These are phyloP conservation scores for Hippocampus kuda DNA, from an alignment of 2,797 vertebrate species.

Conservation along the genomic window DNA sequence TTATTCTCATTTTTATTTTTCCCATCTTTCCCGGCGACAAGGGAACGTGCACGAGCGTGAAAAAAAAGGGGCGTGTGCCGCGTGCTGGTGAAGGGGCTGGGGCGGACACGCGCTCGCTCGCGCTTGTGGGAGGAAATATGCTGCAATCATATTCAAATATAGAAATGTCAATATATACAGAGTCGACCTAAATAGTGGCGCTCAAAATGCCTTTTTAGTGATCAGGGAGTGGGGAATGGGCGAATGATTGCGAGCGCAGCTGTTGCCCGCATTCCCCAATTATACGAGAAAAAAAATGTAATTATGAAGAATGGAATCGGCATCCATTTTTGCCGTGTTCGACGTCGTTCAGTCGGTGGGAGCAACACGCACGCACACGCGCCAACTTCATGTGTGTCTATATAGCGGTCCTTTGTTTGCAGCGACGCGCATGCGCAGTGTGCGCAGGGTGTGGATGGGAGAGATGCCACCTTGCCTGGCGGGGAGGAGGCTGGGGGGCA, in stretches of 20 bases:
- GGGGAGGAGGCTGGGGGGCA: constrained; percentile 21
- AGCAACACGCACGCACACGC: not conserved
- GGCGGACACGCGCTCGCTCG: constrained; percentile 21
- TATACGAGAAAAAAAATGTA: not conserved
- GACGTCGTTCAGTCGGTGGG: not conserved
- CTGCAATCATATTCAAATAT: not conserved
- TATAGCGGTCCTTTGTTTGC: constrained; percentile 57
- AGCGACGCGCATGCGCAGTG: constrained; percentile 62
- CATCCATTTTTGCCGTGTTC: not conserved
- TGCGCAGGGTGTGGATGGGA: constrained; percentile 61
- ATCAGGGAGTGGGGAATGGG: too few relatives aligned
- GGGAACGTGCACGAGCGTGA: constrained; percentile 40
- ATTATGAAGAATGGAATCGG: not conserved
- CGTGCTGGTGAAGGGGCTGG: constrained; percentile 1
- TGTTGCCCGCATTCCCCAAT: too few relatives aligned
- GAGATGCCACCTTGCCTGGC: constrained; percentile 50
- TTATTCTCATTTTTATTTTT: not conserved
- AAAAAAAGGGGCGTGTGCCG: constrained; percentile 57
- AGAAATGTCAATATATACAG: too few relatives aligned
- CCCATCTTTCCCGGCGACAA: not conserved
- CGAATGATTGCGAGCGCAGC: too few relatives aligned
- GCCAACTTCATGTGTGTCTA: not conserved
- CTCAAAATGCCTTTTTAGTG: too few relatives aligned
- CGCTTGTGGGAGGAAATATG: not conserved
- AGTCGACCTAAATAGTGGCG: too few relatives aligned